A percentile compares a stretch with the other conserved stretches of the same genome.
Conservation (phyloP, 1,140 invertebrate species). For the Diuraphis noxia region DNA sequence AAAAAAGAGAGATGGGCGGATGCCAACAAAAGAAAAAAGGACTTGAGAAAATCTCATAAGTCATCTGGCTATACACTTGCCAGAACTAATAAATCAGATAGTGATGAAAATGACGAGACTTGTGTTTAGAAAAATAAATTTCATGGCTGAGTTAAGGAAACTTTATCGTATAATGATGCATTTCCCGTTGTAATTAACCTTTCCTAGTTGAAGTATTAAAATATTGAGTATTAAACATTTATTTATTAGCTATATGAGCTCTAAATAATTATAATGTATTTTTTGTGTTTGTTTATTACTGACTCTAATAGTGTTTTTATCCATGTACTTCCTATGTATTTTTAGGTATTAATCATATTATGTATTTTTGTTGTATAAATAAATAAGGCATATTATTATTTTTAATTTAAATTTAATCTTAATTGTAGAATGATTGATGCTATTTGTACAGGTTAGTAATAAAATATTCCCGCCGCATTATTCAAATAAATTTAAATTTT, state of each 20-base stretch:
- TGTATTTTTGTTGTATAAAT: background rate
- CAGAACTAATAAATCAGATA: slow-evolving; percentile 44
- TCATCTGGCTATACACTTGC: slow-evolving; percentile 6
- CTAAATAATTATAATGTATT: background rate
- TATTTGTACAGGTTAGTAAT: background rate
- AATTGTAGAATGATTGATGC: background rate
- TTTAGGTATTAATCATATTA: background rate
- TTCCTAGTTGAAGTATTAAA: background rate
- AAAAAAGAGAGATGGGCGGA: slow-evolving; percentile 38
- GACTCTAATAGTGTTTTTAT: background rate
- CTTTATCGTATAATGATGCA: background rate
- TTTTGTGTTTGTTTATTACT: background rate
- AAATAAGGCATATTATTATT: background rate
- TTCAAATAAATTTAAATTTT: background rate
- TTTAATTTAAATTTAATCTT: background rate
- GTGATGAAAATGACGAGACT: slow-evolving; percentile 47
- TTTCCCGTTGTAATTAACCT: background rate
- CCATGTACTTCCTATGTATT: background rate
- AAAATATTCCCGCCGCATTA: background rate
- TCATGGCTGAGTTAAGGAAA: background rate
- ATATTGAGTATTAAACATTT: background rate
- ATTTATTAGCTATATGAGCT: background rate
- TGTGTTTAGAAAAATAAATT: slow-evolving; percentile 27
- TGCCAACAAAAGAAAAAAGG: slow-evolving; percentile 43
- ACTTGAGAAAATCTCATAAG: slow-evolving; percentile 23